A percentile compares a stretch with the other conserved stretches of the same genome.
Conservation (phyloP, 2,113 vertebrate genomes). For the Pyxicephalus adspersus region DNA sequence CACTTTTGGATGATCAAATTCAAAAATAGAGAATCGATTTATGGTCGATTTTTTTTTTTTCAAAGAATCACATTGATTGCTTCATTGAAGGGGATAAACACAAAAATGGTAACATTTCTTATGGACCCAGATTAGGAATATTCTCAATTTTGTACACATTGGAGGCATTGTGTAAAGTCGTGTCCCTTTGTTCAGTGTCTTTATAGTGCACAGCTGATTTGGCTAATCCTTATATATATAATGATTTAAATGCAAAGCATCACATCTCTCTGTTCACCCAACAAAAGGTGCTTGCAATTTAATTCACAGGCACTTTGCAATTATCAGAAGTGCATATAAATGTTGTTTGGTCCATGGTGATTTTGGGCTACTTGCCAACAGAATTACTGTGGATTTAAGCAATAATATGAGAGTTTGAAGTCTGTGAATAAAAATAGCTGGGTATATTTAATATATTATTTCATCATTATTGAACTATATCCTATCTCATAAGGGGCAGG, state of each 20-base stretch:
- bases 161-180: background rate
- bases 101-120: no score
- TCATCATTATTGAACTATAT: no score
- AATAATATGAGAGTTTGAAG: conserved; percentile 4
- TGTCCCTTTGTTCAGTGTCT: conserved; percentile 55
- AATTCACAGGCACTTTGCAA: conserved; percentile 64
- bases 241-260: conserved; percentile 50
- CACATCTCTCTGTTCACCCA: conserved; percentile 60
- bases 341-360: background rate
- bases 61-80: background rate
- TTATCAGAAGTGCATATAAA: conserved; percentile 65
- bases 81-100: background rate
- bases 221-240: conserved; percentile 60
- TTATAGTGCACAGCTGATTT: conserved; percentile 58
- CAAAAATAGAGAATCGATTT: no score
- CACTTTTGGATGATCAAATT: no score
- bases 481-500: no score
- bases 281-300: conserved; percentile 60
- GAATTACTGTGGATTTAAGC: conserved; percentile 17
- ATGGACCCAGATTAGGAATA: no score
- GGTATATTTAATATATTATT: no score
- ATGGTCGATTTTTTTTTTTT: no score
- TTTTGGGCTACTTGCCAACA: background rate
- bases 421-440: background rate
- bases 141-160: no score